Evolutionary conservation across 1,140 invertebrate genomes (phyloP), one percentile per base, ranked within the genome.

Genomic region (Dreissena rostriformis): DNA sequence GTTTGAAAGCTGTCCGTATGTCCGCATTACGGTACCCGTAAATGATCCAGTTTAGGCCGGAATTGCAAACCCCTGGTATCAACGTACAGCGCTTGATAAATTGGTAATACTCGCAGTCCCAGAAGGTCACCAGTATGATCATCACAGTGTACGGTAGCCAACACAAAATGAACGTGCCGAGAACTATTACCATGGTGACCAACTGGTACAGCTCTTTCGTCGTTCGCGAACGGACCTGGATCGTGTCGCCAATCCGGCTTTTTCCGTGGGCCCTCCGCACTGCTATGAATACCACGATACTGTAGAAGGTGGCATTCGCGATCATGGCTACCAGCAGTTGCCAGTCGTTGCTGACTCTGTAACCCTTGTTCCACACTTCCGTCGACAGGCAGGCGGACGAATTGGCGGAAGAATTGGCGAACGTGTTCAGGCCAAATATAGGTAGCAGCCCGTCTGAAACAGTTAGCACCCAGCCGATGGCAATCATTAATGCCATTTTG

Each of bases 11-110:
- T 65, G 28, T 51, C 39, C 29, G 61, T 26, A 52, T 63, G 6
- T 76, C 74, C 61, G 29, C 65, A 61, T 76, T 76, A 17, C 74
- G 61, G 29, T 76, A 76, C 19, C 74, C 74, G 26, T 76, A 76
- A 14, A 76, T 76, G 14, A 76, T 66, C 74, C 74, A 76, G 39
- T 76, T 76, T 11, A 76, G 51, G 15, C 22, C 55, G 7, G 74
- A 76, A 66, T 76, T 76, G 7, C 63, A 63, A 19, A 76, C 11
- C n/a, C 74, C 74, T 11, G 74, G 74, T 29, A 76, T 49, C 49
- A 76, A 19, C 5, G 74, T 29, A 17, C 61, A 76, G 17, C 61
- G 12, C 63, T 76, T 76, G 11, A 76, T 39, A 49, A 65, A 76
- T 19, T 63, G 26, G 49, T 19, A 26, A 14, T 76, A 28, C n/a